Percentiles rank a stretch among this genome's conserved stretches.
Evolutionary conservation across 2,113 vertebrate species (phyloP).

Genomic region (Pseudonaja textilis): DNA sequence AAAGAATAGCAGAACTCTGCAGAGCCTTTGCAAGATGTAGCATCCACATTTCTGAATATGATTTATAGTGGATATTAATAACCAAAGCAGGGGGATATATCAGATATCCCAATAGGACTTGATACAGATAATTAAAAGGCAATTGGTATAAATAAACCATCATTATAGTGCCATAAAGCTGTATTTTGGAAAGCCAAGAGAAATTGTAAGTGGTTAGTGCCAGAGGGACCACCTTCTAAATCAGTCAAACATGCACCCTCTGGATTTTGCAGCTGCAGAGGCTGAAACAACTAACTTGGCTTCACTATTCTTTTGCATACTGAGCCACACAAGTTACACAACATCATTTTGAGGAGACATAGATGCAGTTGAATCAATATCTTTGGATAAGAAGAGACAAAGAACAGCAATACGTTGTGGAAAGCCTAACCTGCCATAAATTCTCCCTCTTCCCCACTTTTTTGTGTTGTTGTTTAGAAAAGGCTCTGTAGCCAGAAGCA

Average conservation of each 20-base stretch:
- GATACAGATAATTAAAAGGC: slow-evolving; percentile 20
- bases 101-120: neutral
- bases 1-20: neutral
- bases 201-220: neutral
- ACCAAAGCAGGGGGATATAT: slow-evolving; percentile 12
- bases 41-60: neutral
- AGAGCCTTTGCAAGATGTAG: neutral
- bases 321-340: neutral
- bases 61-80: slow-evolving; percentile 22
- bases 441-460: neutral
- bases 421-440: neutral
- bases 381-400: neutral
- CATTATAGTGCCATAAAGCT: slow-evolving; percentile 12
- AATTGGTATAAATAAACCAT: slow-evolving; percentile 2
- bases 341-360: neutral
- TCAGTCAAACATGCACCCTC: neutral
- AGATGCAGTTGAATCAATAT: neutral
- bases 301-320: neutral
- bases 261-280: neutral
- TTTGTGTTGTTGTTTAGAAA: neutral
- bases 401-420: neutral
- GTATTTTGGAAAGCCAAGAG: neutral
- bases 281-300: neutral
- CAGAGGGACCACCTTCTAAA: neutral
- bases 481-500: neutral